These are phyloP conservation scores for Melangyna quadrimaculata DNA, from an alignment of 2,888 invertebrate species.

Conservation along the genomic window DNA sequence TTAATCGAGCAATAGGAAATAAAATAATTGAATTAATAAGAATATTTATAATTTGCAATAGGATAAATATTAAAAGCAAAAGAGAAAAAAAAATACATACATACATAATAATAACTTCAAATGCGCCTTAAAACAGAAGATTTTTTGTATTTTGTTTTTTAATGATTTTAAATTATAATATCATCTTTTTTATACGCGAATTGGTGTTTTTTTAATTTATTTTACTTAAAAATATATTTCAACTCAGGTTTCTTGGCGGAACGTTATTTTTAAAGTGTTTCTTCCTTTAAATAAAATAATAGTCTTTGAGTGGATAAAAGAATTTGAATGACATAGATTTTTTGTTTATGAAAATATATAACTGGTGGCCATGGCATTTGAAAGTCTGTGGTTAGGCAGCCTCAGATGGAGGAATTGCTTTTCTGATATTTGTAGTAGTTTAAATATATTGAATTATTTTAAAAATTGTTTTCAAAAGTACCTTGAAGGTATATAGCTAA, in stretches of 20 bases:
- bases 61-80: slow-evolving; percentile 55
- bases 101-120: slow-evolving; percentile 22
- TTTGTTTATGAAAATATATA: neutral
- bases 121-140: slow-evolving; percentile 35
- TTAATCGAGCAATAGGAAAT: slow-evolving; percentile 62
- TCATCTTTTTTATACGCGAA: neutral
- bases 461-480: too few species aligned
- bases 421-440: too few species aligned
- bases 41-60: slow-evolving; percentile 65
- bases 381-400: neutral
- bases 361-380: neutral
- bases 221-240: neutral
- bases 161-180: neutral
- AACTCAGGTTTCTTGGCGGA: slow-evolving; percentile 28
- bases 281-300: neutral
- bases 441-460: too few species aligned
- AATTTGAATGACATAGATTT: neutral
- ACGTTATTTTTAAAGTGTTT: slow-evolving; percentile 18
- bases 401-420: too few species aligned
- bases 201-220: neutral
- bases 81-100: too few species aligned
- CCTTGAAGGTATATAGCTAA: too few species aligned
- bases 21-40: slow-evolving; percentile 64
- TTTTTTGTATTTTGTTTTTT: slow-evolving; percentile 12
- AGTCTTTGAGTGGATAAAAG: neutral